phyloP scores from a whole-genome alignment of 2,888 invertebrate genomes.

The Operophtera brumata region DNA sequence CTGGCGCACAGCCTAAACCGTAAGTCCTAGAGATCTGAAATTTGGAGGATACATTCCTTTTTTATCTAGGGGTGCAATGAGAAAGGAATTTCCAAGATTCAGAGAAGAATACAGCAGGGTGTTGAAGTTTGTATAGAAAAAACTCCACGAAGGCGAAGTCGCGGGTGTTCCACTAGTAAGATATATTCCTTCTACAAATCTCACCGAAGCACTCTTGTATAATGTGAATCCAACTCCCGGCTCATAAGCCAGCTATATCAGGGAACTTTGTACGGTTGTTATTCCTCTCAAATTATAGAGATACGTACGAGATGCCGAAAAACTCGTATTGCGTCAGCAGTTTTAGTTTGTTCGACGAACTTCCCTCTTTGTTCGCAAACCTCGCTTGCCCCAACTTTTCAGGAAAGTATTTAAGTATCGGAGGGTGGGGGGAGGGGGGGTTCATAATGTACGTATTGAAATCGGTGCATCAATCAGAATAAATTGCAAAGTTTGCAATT shows the following conservation, averaged over 20 bases:
- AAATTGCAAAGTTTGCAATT: slow-evolving; percentile 26
- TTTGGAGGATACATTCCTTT: too few species aligned
- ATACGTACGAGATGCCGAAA: slow-evolving; percentile 39
- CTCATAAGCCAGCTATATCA: slow-evolving; percentile 16
- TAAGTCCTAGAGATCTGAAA: too few species aligned
- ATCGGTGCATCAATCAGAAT: slow-evolving; percentile 26
- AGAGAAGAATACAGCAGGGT: too few species aligned
- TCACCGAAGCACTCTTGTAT: slow-evolving; percentile 14
- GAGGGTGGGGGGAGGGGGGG: not conserved
- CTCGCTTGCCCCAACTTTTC: slow-evolving; percentile 44
- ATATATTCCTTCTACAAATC: slow-evolving; percentile 11
- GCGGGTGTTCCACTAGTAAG: too few species aligned
- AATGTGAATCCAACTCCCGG: slow-evolving; percentile 21
- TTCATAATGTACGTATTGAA: slow-evolving; percentile 26
- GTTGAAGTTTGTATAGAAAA: too few species aligned
- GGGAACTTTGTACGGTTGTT: slow-evolving; percentile 16
- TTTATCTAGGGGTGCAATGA: too few species aligned
- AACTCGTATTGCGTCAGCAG: slow-evolving; percentile 55
- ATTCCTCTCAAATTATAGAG: slow-evolving; percentile 26
- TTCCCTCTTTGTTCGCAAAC: slow-evolving; percentile 55
- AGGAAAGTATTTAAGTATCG: slow-evolving; percentile 43
- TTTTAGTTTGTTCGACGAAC: slow-evolving; percentile 54
- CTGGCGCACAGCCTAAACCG: too few species aligned
- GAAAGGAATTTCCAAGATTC: too few species aligned
- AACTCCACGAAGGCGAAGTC: too few species aligned